A percentile compares a stretch with the other conserved stretches of the same genome.
Evolutionary conservation across 1,140 invertebrate genomes (phyloP).

Genomic region (Dysdera silvatica): DNA sequence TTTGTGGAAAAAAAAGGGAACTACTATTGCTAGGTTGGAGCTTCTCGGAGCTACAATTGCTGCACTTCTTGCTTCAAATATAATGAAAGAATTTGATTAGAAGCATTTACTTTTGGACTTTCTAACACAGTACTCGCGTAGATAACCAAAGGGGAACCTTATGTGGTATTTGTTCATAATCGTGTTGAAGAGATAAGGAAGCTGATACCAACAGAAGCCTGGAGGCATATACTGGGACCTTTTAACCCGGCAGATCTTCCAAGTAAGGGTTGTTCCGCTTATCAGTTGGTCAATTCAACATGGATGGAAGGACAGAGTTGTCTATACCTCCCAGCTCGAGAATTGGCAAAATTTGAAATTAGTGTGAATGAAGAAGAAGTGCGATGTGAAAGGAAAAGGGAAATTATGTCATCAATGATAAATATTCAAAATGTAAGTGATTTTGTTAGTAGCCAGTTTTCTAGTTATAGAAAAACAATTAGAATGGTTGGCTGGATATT

Average conservation of each 20-base stretch:
- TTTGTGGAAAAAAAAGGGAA: not conserved
- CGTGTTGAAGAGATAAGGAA: constrained; percentile 7
- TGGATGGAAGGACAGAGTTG: not conserved
- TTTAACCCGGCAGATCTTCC: not conserved
- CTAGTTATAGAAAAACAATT: constrained; percentile 5
- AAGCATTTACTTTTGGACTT: not conserved
- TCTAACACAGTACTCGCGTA: constrained; percentile 1
- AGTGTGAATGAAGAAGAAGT: constrained; percentile 7
- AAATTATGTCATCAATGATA: not conserved
- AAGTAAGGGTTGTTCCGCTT: not conserved
- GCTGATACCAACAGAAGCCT: not conserved
- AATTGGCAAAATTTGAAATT: constrained; percentile 8
- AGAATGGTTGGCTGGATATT: constrained; percentile 15
- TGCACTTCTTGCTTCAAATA: not conserved
- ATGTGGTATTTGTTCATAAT: not conserved
- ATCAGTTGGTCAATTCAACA: not conserved
- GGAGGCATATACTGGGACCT: not conserved
- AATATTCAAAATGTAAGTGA: not conserved
- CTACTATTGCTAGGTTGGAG: not conserved
- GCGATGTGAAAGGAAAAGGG: not conserved
- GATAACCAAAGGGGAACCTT: not conserved
- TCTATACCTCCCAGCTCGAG: not conserved
- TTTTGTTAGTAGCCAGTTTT: constrained; percentile 2
- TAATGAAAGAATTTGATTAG: not conserved
- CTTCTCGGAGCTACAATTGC: constrained; percentile 6